Base-by-base conservation (phyloP, 2,113 vertebrate genomes). In the Nanorana parkeri region DNA sequence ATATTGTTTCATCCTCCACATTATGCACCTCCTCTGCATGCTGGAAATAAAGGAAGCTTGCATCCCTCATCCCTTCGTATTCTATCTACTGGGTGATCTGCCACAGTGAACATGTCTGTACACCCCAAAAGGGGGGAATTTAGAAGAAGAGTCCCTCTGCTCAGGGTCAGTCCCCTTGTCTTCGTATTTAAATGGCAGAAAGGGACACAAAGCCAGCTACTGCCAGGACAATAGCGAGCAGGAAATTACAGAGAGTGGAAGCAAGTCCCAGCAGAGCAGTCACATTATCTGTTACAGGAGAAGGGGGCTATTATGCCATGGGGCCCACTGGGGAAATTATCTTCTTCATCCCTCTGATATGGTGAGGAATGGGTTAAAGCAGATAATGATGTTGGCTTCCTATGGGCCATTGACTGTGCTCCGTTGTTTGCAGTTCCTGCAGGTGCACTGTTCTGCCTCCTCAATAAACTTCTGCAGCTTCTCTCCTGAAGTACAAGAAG, bases 271-370 rank as follows among this genome's bases (percentile, higher is more conserved):
- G 60, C 65, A 41, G 52, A 23, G 77, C 77, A 36, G 51, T 58
- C 71, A 56, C 52, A 58, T 67, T 75, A 75, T 75, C 80, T 75
- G 61, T 19, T 58, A 58, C 71, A 58, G 29, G 71, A 67, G 63
- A 67, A 55, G 63, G 63, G 63, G 80, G 60, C 23, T 76, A 47
- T 69, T 51, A 74, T 60, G 58, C 28, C 29, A 64, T 54, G 32
- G 63, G 69, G 63, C 71, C 69, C 64, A 36, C 24, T 23, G 69
- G 68, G 68, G 60, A 63, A 47, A 65, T 36, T 13, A 82, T 67
- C 51, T 63, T 66, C 71, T 28, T 55, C n/a, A 47, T 26, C 29
- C 54, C 54, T 80, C 29, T 69, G 16, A 80, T 80, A 20, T 56
- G 41, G 65, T 19, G 54, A 17, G 68, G n/a, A 47, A 73, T 32